Base-by-base conservation (phyloP, 2,797 vertebrate species). In the Gymnothorax javanicus region DNA sequence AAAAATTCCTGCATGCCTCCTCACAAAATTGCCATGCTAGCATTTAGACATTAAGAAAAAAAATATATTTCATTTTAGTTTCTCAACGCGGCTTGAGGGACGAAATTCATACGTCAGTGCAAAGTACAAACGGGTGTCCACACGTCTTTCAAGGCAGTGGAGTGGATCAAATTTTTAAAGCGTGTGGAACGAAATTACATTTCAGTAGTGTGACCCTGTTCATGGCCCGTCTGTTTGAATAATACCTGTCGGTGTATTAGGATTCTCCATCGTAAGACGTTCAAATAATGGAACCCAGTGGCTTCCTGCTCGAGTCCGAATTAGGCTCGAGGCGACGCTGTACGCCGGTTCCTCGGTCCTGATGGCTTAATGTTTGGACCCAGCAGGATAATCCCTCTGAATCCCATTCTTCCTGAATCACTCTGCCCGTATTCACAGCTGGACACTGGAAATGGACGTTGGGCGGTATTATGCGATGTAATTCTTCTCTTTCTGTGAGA, bases 341-440 rank as follows among this genome's bases (percentile, higher is more conserved):
- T n/a, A 8, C 7, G 64, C 64, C 2, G 13, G n/a, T 67, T n/a
- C 64, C 64, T 67, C 20, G 6, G 43, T 50, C 3, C 43, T 5
- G 73, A 20, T 20, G 33, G 43, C 33, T 17, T 50, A 73, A 27
- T 73, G 69, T 25, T 69, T 73, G n/a, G 8, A 50, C 12, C 73
- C 52, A 2, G 15, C 12, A 17, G 43, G 73, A 77, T 77, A 77
- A 77, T 33, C 73, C 73, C 33, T 13, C 33, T 17, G 9, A 20
- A 67, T 7, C 33, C 73, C 13, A 43, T 50, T 77, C 73, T 4
- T 7, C 27, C 73, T 77, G 73, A 77, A 77, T 50, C 33, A 73
- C 27, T 50, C 73, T 77, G 12, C 52, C 33, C 52, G 33, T 77
- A 77, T 77, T 77, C 73, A 77, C 73, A 77, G 73, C 73, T 15